Evolutionary conservation across 2,113 vertebrate genomes (phyloP).

Genomic region (Fregata magnificens): DNA sequence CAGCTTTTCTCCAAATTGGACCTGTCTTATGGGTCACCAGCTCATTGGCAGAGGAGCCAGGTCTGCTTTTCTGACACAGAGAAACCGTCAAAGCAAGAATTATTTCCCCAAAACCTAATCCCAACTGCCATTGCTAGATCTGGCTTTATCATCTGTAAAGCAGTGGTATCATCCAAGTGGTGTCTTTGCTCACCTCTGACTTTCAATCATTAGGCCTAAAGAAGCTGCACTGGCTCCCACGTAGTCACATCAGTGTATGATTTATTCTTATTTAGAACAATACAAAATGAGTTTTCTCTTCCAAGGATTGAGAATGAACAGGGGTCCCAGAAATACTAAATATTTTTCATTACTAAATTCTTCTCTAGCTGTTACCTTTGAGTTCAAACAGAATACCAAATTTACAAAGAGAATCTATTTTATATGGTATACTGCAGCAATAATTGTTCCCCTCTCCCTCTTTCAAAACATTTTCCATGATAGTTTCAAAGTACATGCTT

Average conservation of each 20-base stretch:
- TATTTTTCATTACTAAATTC: background rate
- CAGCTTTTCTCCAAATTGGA: background rate
- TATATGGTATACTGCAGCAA: background rate
- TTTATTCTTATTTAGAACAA: background rate
- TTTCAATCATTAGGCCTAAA: background rate
- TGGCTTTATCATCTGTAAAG: background rate
- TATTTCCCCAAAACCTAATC: background rate
- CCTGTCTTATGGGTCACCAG: background rate
- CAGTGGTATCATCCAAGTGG: background rate
- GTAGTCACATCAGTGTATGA: background rate
- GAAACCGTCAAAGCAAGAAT: background rate
- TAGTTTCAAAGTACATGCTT: background rate
- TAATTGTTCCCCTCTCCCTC: background rate
- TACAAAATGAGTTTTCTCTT: background rate
- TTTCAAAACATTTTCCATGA: background rate
- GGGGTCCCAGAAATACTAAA: background rate
- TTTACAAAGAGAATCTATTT: background rate
- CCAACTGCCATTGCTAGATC: background rate
- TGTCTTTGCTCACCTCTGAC: background rate
- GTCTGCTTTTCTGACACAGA: background rate
- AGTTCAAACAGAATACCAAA: background rate
- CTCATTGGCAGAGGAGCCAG: background rate
- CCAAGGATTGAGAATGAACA: background rate
- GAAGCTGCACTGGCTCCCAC: background rate
- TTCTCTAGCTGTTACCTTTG: background rate